A percentile compares a stretch with the other conserved stretches of the same genome.
Conservation (phyloP, 2,113 vertebrate species). For the Azemiops feae region DNA sequence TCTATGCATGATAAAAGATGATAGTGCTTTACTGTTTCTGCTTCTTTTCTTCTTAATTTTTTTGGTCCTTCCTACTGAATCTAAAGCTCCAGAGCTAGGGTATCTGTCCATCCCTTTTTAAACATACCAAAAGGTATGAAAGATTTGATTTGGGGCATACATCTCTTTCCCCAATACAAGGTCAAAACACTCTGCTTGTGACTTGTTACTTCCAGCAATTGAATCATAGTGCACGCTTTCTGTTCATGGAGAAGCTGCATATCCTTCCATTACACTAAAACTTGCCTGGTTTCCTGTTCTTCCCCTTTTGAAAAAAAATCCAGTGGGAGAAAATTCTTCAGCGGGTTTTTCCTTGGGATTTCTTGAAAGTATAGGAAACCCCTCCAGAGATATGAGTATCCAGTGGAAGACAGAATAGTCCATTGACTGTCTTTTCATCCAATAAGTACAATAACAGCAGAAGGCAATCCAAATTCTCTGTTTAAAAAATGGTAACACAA, state of each 20-base stretch:
- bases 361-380: neutral
- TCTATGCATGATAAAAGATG: neutral
- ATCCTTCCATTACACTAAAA: neutral
- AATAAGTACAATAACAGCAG: neutral
- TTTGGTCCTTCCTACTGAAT: neutral
- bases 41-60: neutral
- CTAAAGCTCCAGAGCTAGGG: neutral
- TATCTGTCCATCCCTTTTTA: neutral
- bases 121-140: neutral
- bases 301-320: neutral
- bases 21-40: neutral
- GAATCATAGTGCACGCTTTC: neutral
- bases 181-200: neutral
- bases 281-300: neutral
- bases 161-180: neutral
- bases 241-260: neutral
- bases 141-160: neutral
- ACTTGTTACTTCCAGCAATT: neutral
- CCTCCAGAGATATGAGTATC: neutral
- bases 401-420: neutral
- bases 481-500: neutral
- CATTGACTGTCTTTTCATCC: neutral
- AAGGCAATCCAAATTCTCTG: neutral
- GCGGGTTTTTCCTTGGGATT: neutral
- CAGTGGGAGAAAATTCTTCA: neutral